A percentile compares a stretch with the other conserved stretches of the same genome.
phyloP scores from a whole-genome alignment of 1,140 invertebrate genomes.

The Pseudomyrmex sp. region DNA sequence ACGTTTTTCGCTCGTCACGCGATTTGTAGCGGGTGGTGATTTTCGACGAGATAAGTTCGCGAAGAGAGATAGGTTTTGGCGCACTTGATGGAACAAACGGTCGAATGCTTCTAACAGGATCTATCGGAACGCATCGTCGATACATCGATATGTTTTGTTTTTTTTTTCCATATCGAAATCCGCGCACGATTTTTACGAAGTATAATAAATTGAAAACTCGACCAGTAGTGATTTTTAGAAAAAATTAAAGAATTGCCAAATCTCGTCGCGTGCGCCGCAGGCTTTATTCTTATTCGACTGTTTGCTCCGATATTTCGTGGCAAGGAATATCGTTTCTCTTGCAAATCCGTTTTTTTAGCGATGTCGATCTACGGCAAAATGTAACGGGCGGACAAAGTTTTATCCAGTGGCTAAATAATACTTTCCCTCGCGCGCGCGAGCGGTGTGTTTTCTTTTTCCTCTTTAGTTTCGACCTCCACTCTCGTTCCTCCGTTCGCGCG shows the following conservation, averaged over 20 bases:
- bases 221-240: too few species aligned
- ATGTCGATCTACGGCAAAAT: conserved; percentile 64
- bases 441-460: conserved; percentile 55
- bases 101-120: conserved; percentile 30
- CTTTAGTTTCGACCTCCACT: conserved; percentile 10
- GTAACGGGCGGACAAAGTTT: conserved; percentile 64
- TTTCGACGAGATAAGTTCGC: conserved; percentile 39
- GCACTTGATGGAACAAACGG: conserved; percentile 51
- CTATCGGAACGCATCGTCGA: not conserved
- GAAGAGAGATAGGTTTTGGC: conserved; percentile 16
- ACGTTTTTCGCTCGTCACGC: conserved; percentile 69
- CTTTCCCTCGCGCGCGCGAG: conserved; percentile 48
- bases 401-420: conserved; percentile 73
- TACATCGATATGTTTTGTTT: not conserved
- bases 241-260: too few species aligned
- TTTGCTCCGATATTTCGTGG: not conserved
- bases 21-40: conserved; percentile 63
- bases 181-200: too few species aligned
- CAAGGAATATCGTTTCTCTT: not conserved
- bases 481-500: conserved; percentile 31
- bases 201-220: too few species aligned
- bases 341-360: conserved; percentile 55
- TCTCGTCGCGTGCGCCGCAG: too few species aligned
- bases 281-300: too few species aligned
- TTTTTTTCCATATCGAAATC: too few species aligned